Conservation (phyloP, 2,888 invertebrate species). For the Gasteruption jaculator region DNA sequence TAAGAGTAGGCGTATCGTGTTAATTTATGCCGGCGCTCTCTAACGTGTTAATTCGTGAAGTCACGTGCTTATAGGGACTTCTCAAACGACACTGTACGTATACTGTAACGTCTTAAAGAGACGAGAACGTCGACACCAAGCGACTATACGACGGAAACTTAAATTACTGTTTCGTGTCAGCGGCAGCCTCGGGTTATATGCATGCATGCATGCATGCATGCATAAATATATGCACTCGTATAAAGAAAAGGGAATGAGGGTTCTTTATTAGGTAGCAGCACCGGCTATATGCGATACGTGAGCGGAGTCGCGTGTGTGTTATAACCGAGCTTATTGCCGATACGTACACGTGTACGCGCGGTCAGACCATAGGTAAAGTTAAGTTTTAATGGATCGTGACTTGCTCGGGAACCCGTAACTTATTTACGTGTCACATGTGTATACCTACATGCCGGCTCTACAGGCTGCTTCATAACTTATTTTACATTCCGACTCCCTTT, state of each 20-base stretch:
- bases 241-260: too few relatives aligned
- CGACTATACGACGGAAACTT: conserved; percentile 37
- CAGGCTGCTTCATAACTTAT: too few relatives aligned
- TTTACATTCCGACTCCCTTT: too few relatives aligned
- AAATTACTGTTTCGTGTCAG: conserved; percentile 42
- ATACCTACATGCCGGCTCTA: background rate
- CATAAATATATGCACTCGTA: conserved; percentile 25
- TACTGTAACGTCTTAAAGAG: too few relatives aligned
- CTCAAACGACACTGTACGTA: conserved; percentile 1
- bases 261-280: too few relatives aligned
- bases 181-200: conserved; percentile 20
- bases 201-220: conserved; percentile 19
- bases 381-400: conserved; percentile 33
- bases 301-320: too few relatives aligned
- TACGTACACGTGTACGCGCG: conserved; percentile 20
- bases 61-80: conserved; percentile 31
- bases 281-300: too few relatives aligned
- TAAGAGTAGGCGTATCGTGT: conserved; percentile 22
- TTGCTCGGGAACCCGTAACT: conserved; percentile 27
- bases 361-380: conserved; percentile 23
- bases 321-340: conserved; percentile 17
- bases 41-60: conserved; percentile 41
- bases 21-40: conserved; percentile 32
- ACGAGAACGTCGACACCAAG: conserved; percentile 29
- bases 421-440: conserved; percentile 21